A percentile compares a stretch with the other conserved stretches of the same genome.
Conservation (phyloP, 1,140 invertebrate species). For the Orius insidiosus region DNA sequence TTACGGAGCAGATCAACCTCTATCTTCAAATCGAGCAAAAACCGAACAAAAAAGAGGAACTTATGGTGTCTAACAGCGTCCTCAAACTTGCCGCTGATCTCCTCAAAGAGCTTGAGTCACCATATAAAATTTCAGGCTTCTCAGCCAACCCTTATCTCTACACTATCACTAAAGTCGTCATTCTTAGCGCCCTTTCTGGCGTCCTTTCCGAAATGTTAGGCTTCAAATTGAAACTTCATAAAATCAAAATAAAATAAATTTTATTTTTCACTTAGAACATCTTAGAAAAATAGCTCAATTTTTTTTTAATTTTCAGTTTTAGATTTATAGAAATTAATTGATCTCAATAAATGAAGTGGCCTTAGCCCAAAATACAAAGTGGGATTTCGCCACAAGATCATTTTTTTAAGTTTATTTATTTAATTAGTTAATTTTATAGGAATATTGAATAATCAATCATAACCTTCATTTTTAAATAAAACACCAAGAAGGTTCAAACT, state of each 20-base stretch:
- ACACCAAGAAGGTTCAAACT: too few species aligned
- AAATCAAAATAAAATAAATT: constrained; percentile 81
- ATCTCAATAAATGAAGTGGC: too few species aligned
- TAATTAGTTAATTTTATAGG: too few species aligned
- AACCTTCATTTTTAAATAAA: too few species aligned
- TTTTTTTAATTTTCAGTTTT: too few species aligned
- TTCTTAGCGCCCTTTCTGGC: constrained; percentile 84
- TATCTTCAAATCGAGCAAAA: constrained; percentile 95
- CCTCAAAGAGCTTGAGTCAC: constrained; percentile 87
- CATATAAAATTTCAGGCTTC: constrained; percentile 90
- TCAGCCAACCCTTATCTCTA: constrained; percentile 91
- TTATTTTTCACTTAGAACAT: background rate
- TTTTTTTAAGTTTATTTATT: too few species aligned
- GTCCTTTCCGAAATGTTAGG: constrained; percentile 88
- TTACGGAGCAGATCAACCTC: constrained; percentile 83
- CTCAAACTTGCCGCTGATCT: constrained; percentile 86
- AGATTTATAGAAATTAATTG: too few species aligned
- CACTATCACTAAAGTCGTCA: constrained; percentile 87
- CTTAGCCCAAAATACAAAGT: too few species aligned
- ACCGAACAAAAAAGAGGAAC: constrained; percentile 89
- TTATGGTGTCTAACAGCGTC: constrained; percentile 90
- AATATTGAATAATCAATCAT: too few species aligned
- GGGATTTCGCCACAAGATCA: too few species aligned
- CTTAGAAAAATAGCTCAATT: background rate
- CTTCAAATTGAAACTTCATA: constrained; percentile 91